phyloP scores from a whole-genome alignment of 1,140 invertebrate species.

The Drosophila pectinifera region DNA sequence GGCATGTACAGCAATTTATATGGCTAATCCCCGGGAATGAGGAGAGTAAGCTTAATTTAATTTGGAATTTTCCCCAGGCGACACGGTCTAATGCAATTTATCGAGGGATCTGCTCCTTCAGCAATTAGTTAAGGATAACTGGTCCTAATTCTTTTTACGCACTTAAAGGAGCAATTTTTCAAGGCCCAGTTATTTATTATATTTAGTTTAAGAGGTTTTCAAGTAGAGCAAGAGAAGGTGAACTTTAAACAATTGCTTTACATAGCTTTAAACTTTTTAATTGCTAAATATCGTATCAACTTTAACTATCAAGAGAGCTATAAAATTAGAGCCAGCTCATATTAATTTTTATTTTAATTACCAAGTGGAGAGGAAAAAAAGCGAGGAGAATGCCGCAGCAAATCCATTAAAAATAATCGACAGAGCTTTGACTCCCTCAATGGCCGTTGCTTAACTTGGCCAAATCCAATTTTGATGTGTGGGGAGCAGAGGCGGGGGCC shows the following conservation, averaged over 20 bases:
- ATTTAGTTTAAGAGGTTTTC: not conserved
- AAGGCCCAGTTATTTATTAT: too few species aligned
- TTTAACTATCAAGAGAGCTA: constrained; percentile 47
- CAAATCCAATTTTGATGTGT: constrained; percentile 77
- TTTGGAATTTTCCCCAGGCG: constrained; percentile 31
- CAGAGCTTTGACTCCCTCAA: constrained; percentile 53
- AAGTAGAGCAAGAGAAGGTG: too few species aligned
- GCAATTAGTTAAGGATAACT: constrained; percentile 37
- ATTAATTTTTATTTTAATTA: constrained; percentile 83
- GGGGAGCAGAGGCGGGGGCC: not conserved
- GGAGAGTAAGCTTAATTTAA: constrained; percentile 31
- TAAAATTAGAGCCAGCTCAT: constrained; percentile 66
- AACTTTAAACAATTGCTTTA: too few species aligned
- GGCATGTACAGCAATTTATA: constrained; percentile 30
- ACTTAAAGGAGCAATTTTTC: not conserved
- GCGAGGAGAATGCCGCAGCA: constrained; percentile 17
- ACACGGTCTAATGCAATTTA: constrained; percentile 39
- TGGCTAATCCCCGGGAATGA: constrained; percentile 1
- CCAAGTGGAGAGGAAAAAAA: constrained; percentile 23
- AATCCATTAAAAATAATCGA: constrained; percentile 72
- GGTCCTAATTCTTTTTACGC: constrained; percentile 5
- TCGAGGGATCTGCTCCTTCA: constrained; percentile 18
- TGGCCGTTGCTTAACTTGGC: constrained; percentile 65
- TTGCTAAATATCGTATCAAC: not conserved
- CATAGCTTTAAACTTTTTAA: not conserved